phyloP scores from a whole-genome alignment of 2,113 vertebrate genomes.

The Otolemur garnettii region DNA sequence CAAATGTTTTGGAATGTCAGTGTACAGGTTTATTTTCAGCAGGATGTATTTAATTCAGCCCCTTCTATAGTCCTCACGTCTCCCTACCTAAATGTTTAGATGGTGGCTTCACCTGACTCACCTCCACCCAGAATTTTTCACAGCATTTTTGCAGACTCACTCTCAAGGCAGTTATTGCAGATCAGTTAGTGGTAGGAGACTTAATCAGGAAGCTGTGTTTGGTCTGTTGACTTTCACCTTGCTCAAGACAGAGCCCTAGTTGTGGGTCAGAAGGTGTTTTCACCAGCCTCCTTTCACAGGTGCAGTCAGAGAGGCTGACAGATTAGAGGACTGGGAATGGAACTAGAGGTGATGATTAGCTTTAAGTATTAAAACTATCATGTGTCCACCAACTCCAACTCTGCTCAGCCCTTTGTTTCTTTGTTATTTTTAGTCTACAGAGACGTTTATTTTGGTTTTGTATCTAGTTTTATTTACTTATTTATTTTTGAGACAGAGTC shows the following conservation, averaged over 20 bases:
- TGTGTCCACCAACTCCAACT: neutral
- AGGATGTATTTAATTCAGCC: neutral
- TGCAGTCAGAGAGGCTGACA: neutral
- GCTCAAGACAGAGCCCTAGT: neutral
- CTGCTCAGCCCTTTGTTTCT: neutral
- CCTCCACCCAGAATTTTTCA: neutral
- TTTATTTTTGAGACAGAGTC: no score
- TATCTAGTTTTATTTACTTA: neutral
- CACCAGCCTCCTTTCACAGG: neutral
- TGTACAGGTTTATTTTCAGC: neutral
- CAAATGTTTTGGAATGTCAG: slow-evolving; percentile 22
- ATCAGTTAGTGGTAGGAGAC: neutral
- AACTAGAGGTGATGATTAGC: neutral
- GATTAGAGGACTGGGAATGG: neutral
- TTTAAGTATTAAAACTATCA: neutral
- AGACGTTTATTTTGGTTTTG: neutral
- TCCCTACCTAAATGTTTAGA: neutral
- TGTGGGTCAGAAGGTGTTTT: neutral
- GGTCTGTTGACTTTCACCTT: neutral
- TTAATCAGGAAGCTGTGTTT: neutral
- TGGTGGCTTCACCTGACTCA: neutral
- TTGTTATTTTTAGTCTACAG: neutral
- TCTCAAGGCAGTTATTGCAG: neutral
- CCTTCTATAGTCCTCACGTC: neutral
- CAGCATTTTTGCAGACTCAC: neutral